phyloP scores from a whole-genome alignment of 2,888 invertebrate species.

The Shargacucullia verbasci region DNA sequence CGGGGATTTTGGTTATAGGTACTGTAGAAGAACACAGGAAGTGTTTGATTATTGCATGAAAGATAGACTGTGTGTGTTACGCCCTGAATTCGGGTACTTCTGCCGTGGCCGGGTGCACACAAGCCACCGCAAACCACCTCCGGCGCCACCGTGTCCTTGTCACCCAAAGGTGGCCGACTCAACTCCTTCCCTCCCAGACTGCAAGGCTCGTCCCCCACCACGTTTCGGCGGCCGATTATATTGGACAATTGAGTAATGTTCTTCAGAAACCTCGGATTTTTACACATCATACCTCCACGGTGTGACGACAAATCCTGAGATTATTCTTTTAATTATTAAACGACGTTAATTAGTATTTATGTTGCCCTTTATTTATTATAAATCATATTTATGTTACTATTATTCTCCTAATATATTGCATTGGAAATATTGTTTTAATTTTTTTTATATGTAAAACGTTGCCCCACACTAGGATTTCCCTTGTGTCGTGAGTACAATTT shows the following conservation, averaged over 20 bases:
- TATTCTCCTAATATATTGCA: too few species aligned
- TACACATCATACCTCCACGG: too few species aligned
- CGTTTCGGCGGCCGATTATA: constrained; percentile 90
- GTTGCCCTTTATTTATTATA: too few species aligned
- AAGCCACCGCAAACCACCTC: constrained; percentile 88
- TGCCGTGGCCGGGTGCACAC: constrained; percentile 91
- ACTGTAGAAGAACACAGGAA: constrained; percentile 95
- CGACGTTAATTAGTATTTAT: too few species aligned
- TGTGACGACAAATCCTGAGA: too few species aligned
- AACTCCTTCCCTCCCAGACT: constrained; percentile 90
- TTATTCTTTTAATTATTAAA: too few species aligned
- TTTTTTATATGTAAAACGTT: too few species aligned
- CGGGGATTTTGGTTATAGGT: constrained; percentile 88
- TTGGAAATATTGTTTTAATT: too few species aligned
- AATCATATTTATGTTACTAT: too few species aligned
- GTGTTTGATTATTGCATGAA: constrained; percentile 95
- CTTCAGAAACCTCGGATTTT: too few species aligned
- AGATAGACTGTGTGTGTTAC: constrained; percentile 92
- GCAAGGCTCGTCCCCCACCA: constrained; percentile 88
- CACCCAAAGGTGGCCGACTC: constrained; percentile 90
- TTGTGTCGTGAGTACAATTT: too few species aligned
- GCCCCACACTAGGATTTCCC: too few species aligned
- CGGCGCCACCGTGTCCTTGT: constrained; percentile 83
- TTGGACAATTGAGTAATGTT: constrained; percentile 30
- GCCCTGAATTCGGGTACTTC: constrained; percentile 95